phyloP scores from a whole-genome alignment of 1,140 invertebrate species.

The Berghia stephanieae region DNA sequence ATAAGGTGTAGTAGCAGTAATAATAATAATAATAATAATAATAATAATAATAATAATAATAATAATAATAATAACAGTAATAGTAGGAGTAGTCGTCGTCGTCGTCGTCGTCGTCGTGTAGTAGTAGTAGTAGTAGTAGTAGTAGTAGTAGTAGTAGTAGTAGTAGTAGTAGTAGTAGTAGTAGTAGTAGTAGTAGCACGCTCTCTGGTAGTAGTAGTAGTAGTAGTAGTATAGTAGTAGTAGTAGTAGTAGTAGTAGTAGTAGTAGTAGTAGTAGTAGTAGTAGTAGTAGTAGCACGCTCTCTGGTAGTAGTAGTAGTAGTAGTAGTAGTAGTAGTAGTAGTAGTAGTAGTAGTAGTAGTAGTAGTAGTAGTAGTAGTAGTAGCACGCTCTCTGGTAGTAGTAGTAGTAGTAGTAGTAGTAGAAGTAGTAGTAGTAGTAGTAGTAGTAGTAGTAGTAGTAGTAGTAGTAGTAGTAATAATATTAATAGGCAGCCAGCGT shows the following conservation, averaged over 20 bases:
- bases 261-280: slow-evolving; percentile 7
- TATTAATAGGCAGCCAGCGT: no score
- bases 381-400: not conserved
- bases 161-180: not conserved
- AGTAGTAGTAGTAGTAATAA: not conserved
- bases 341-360: slow-evolving; percentile 7
- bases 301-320: not conserved
- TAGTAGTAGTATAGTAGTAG: no score
- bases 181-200: not conserved
- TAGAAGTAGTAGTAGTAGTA: not conserved
- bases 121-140: no score
- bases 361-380: slow-evolving; percentile 8
- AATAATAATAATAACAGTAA: no score
- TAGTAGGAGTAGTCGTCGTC: no score
- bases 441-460: not conserved
- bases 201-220: no score
- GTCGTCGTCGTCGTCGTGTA: not conserved
- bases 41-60: not conserved
- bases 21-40: not conserved
- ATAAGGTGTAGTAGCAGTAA: no score
- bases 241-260: slow-evolving; percentile 8
- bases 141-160: slow-evolving; percentile 6
- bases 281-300: not conserved
- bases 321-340: slow-evolving; percentile 7
- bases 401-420: not conserved